Conservation (phyloP, 2,797 vertebrate genomes). For the Podarcis lilfordi region DNA sequence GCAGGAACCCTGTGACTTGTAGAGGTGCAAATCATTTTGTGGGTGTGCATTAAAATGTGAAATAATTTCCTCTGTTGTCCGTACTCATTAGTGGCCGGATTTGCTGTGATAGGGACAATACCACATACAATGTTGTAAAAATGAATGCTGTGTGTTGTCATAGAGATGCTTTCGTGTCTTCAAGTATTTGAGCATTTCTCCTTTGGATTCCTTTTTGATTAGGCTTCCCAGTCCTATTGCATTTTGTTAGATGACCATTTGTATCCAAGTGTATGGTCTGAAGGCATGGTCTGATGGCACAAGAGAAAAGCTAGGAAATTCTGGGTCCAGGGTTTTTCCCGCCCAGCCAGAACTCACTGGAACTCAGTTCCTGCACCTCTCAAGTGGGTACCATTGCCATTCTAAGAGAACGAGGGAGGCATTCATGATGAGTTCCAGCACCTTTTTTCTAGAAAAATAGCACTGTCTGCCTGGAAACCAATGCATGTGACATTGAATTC, state of each 20-base stretch:
- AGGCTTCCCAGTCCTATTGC: neutral
- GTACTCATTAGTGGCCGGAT: neutral
- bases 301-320: neutral
- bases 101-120: neutral
- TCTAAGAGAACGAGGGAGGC: too few relatives aligned
- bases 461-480: neutral
- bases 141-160: neutral
- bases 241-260: neutral
- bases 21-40: too few relatives aligned
- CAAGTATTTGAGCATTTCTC: neutral
- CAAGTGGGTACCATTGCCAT: too few relatives aligned
- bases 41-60: too few relatives aligned
- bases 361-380: too few relatives aligned
- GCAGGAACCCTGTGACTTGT: too few relatives aligned
- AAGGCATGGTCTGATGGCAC: neutral
- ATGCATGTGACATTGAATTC: neutral
- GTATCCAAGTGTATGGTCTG: neutral
- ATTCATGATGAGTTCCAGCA: too few relatives aligned
- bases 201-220: neutral
- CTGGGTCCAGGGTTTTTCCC: too few relatives aligned
- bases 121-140: neutral
- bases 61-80: too few relatives aligned
- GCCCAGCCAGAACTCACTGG: too few relatives aligned
- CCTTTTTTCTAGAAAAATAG: too few relatives aligned
- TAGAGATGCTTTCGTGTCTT: neutral